phyloP scores from a whole-genome alignment of 2,113 vertebrate genomes.

The Sardina pilchardus region DNA sequence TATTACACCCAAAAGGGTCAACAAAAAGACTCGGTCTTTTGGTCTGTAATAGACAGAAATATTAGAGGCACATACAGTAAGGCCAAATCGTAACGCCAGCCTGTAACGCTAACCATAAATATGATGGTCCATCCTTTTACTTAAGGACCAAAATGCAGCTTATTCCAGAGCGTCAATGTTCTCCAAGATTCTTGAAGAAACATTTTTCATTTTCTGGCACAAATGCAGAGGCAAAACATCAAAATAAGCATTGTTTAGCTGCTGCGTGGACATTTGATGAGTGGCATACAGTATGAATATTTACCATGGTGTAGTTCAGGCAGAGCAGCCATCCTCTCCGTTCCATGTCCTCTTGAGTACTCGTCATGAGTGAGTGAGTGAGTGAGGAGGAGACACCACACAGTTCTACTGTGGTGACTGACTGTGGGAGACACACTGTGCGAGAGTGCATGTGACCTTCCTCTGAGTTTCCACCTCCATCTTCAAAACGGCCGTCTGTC shows the following conservation, averaged over 20 bases:
- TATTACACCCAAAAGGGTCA: neutral
- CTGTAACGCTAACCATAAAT: neutral
- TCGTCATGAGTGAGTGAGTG: neutral
- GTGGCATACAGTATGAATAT: neutral
- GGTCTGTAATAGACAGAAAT: neutral
- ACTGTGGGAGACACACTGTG: conserved; percentile 18
- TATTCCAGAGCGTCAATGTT: neutral
- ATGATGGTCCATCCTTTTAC: neutral
- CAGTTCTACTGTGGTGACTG: neutral
- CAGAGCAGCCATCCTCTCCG: neutral
- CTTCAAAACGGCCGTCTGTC: conserved; percentile 29
- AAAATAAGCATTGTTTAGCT: conserved; percentile 22
- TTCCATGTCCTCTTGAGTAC: neutral
- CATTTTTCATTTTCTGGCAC: neutral
- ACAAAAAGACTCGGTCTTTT: neutral
- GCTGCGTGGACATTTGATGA: neutral
- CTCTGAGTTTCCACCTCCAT: conserved; percentile 55
- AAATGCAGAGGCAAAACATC: neutral
- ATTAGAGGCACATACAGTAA: neutral
- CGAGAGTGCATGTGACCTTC: conserved; percentile 42
- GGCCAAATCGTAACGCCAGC: neutral
- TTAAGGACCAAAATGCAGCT: neutral
- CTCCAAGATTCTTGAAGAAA: neutral
- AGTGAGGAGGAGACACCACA: neutral
- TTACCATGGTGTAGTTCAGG: neutral